Percentiles rank a stretch among this genome's conserved stretches.
phyloP scores from a whole-genome alignment of 2,888 invertebrate species.

The Bombylius discolor region DNA sequence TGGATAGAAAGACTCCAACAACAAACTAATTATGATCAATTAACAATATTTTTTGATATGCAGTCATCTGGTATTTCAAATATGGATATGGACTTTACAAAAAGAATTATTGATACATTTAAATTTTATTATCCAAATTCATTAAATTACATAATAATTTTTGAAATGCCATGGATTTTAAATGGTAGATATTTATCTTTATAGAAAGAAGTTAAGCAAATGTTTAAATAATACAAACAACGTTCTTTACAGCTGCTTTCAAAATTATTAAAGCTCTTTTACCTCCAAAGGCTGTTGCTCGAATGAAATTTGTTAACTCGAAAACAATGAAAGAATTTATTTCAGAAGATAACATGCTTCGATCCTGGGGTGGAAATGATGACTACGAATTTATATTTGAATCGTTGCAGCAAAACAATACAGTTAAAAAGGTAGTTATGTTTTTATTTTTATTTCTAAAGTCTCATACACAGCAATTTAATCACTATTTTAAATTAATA shows the following conservation, averaged over 20 bases:
- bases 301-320: constrained; percentile 72
- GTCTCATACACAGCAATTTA: too few relatives aligned
- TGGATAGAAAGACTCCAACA: constrained; percentile 47
- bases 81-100: constrained; percentile 85
- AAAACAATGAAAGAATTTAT: constrained; percentile 62
- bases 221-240: not conserved
- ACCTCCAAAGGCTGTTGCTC: constrained; percentile 76
- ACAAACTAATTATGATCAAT: constrained; percentile 57
- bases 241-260: constrained; percentile 58
- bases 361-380: constrained; percentile 68
- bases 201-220: not conserved
- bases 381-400: constrained; percentile 59
- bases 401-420: constrained; percentile 24
- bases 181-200: constrained; percentile 45
- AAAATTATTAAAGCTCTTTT: constrained; percentile 78
- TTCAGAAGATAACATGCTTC: constrained; percentile 57
- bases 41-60: constrained; percentile 86
- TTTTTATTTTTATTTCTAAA: too few relatives aligned
- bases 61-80: constrained; percentile 72
- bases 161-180: constrained; percentile 89
- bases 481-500: too few relatives aligned
- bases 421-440: not conserved
- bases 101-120: constrained; percentile 73
- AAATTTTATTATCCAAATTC: constrained; percentile 80
- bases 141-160: constrained; percentile 78